Evolutionary conservation across 2,113 vertebrate species (phyloP).

Genomic region (Etia nguti): DNA sequence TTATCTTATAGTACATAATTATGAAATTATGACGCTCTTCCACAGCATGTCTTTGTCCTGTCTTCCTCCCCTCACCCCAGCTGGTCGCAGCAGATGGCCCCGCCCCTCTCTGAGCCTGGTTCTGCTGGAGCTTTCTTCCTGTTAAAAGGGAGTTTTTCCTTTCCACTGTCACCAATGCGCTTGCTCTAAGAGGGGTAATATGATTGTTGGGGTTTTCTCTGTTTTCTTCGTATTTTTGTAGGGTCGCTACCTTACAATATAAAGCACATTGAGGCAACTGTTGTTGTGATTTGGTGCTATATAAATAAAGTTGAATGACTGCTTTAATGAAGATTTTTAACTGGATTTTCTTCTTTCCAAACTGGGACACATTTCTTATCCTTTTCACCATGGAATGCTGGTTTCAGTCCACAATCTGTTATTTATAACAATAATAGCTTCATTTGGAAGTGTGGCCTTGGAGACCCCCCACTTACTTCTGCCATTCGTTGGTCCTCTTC

Average conservation of each 20-base stretch:
- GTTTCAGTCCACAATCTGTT: neutral
- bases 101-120: neutral
- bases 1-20: neutral
- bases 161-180: rapidly evolving
- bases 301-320: neutral
- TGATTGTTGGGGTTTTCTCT: neutral
- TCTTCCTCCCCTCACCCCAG: neutral
- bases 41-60: neutral
- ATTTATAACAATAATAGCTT: neutral
- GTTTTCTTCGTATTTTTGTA: too few species aligned
- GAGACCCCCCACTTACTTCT: slow-evolving; percentile 73
- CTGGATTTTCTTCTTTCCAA: neutral
- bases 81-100: neutral
- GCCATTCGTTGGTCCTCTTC: slow-evolving; percentile 98
- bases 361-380: neutral
- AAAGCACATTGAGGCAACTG: neutral
- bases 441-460: neutral
- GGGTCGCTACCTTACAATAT: neutral
- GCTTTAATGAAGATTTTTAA: neutral
- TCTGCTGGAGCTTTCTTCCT: too few species aligned
- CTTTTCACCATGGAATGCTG: neutral
- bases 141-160: neutral
- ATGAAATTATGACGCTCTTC: neutral
- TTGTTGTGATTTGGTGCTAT: rapidly evolving
- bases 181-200: neutral